These are phyloP conservation scores for Gavia stellata DNA, from an alignment of 2,113 vertebrate genomes.

Conservation along the genomic window DNA sequence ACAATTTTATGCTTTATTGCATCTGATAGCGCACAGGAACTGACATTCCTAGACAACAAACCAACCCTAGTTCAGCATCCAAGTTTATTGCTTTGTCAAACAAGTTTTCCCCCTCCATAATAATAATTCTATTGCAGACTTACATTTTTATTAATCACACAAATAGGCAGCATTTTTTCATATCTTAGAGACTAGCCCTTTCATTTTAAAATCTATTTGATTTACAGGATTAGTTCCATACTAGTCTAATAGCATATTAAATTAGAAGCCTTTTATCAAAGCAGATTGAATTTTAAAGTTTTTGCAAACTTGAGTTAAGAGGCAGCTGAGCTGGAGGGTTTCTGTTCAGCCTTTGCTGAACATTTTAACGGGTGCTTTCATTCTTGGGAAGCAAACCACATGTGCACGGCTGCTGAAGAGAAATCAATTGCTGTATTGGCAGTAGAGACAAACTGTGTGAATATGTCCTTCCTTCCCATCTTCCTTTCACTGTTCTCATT, in stretches of 20 bases:
- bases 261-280: neutral
- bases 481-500: neutral
- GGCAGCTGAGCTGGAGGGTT: neutral
- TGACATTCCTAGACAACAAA: neutral
- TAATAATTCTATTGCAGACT: neutral
- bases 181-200: neutral
- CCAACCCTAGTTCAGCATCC: neutral
- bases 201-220: conserved; percentile 15
- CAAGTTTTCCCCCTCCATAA: neutral
- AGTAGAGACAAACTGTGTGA: neutral
- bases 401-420: neutral
- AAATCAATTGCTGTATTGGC: neutral
- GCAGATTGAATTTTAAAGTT: neutral
- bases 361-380: neutral
- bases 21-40: conserved; percentile 5
- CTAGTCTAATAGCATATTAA: neutral
- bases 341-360: neutral
- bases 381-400: neutral
- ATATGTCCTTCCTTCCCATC: neutral
- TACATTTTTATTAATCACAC: neutral
- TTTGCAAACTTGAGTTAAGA: neutral
- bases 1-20: conserved; percentile 31
- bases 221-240: neutral
- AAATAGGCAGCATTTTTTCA: neutral
- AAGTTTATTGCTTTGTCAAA: neutral